These are phyloP conservation scores for Tenthredo notha DNA, from an alignment of 2,888 invertebrate genomes.

Conservation along the genomic window DNA sequence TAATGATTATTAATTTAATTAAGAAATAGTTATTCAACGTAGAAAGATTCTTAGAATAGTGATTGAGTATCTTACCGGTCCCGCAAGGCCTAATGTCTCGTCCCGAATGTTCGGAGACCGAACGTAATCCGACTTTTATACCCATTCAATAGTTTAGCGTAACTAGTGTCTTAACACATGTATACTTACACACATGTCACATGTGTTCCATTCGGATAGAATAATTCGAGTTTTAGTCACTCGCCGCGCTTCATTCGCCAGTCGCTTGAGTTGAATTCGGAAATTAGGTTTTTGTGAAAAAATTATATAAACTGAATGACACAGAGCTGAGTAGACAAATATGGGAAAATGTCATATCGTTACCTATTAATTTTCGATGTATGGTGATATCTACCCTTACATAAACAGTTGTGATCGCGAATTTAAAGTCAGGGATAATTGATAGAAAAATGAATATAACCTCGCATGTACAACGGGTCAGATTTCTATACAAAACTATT, in stretches of 20 bases:
- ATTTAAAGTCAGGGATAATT: background rate
- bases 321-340: background rate
- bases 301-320: slow-evolving; percentile 18
- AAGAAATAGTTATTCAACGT: background rate
- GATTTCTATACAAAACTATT: slow-evolving; percentile 88
- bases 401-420: background rate
- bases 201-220: background rate
- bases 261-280: background rate
- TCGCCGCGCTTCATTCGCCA: background rate
- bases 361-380: background rate
- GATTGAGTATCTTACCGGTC: background rate
- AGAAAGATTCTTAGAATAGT: background rate
- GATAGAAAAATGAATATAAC: slow-evolving; percentile 47
- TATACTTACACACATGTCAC: background rate
- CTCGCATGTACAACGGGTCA: slow-evolving; percentile 83
- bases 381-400: background rate
- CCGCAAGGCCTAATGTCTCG: slow-evolving; percentile 12
- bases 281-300: background rate
- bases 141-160: background rate
- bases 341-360: background rate
- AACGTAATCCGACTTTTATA: slow-evolving; percentile 34
- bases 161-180: background rate
- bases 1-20: background rate
- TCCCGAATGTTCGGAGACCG: background rate
- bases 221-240: background rate